phyloP scores from a whole-genome alignment of 1,140 invertebrate genomes.

The Globodera rostochiensis region DNA sequence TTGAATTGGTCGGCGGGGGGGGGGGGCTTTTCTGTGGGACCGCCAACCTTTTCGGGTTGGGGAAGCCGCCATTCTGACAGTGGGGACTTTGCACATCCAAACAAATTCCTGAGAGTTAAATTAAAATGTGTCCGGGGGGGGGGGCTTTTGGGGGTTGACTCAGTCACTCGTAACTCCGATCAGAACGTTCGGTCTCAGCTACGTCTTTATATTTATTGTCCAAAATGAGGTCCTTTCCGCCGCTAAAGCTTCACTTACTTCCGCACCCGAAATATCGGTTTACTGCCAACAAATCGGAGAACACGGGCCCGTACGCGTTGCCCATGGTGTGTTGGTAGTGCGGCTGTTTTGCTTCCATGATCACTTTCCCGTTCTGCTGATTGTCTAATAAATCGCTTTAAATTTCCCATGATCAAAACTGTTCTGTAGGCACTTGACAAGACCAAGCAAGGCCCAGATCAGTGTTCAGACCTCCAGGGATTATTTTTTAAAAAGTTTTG shows the following conservation, averaged over 20 bases:
- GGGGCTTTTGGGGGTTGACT: no score
- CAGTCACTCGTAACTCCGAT: no score
- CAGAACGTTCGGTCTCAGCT: no score
- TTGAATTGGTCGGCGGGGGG: background rate
- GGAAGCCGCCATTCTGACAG: slow-evolving; percentile 47
- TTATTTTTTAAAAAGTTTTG: no score
- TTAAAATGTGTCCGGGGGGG: background rate
- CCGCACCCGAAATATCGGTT: slow-evolving; percentile 40
- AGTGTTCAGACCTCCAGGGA: no score
- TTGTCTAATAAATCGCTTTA: slow-evolving; percentile 20
- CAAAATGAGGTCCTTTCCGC: background rate
- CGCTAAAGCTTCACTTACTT: slow-evolving; percentile 9
- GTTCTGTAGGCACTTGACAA: no score
- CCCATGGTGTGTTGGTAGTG: slow-evolving; percentile 34
- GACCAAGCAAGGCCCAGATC: no score
- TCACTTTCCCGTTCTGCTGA: slow-evolving; percentile 30
- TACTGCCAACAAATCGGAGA: slow-evolving; percentile 31
- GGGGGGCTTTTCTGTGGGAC: background rate
- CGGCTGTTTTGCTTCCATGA: slow-evolving; percentile 36
- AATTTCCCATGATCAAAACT: no score
- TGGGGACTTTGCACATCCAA: slow-evolving; percentile 11
- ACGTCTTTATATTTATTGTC: background rate
- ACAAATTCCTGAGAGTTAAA: background rate
- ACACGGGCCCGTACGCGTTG: slow-evolving; percentile 31
- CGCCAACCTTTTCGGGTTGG: slow-evolving; percentile 31